Evolutionary conservation across 2,113 vertebrate genomes (phyloP), one percentile per base, ranked within the genome.

Genomic region (Leucopsar rothschildi): DNA sequence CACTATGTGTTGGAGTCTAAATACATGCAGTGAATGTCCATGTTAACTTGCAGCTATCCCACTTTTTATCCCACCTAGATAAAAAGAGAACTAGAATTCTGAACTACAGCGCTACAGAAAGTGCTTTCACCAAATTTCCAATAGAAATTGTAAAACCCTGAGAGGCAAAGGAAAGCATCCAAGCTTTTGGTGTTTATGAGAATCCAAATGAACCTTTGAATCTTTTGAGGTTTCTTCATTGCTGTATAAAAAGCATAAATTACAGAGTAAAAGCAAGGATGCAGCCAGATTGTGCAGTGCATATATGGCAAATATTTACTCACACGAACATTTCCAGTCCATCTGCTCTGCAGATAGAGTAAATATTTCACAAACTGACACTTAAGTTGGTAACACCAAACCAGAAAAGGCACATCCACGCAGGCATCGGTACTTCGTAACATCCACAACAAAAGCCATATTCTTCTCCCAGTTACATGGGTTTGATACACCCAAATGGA

Each of bases 301-400:
- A 93, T 94, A 92, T 96, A 97, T 92, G 94, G 95, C 68, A 94
- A 96, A 95, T 96, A 95, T 93, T 97, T 97, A 93, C 94, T 97
- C 94, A 94, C 95, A 96, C 31, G 47, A 97, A 92, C 91, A 86
- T 86, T 96, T 95, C 64, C 83, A 94, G 92, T 95, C 95, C 96
- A 96, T 97, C 96, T 97, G 95, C 69, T 96, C 88, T 81, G 94
- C 95, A 97, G 96, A 96, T 52, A 95, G 82, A 92, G 80, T 90
- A 93, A 97, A 92, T 90, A 92, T 93, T 97, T 93, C 90, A 83
- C 82, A 88, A 95, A 90, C 76, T 84, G 93, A 83, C 92, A 78
- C 86, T 92, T 78, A 39, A 85, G 87, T 94, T 88, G 93, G 92
- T 75, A 83, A 88, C 85, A 85, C 60, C 93, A 91, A 90, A 88